A percentile compares a stretch with the other conserved stretches of the same genome.
phyloP scores from a whole-genome alignment of 1,140 invertebrate genomes.

The Steinernema feltiae region DNA sequence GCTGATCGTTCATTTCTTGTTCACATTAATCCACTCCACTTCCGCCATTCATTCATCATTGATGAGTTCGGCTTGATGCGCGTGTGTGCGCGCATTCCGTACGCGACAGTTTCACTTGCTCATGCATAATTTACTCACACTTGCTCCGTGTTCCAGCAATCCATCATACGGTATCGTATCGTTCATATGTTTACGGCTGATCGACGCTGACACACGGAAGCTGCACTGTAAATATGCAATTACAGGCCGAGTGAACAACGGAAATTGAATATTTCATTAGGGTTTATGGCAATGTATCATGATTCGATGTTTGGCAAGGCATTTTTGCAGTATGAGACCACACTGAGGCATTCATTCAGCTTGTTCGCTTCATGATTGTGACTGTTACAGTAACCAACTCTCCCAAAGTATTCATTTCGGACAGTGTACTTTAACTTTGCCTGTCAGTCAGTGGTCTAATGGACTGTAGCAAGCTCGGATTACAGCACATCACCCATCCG shows the following conservation, averaged over 20 bases:
- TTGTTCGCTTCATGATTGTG: no score
- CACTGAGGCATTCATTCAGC: no score
- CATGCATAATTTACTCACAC: slow-evolving; percentile 6
- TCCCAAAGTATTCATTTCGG: neutral
- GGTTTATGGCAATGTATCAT: neutral
- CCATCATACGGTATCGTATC: neutral
- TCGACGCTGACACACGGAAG: neutral
- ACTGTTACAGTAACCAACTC: no score
- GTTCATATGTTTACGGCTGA: neutral
- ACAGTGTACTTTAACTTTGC: no score
- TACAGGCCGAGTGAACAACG: neutral
- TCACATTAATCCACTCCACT: slow-evolving; percentile 1
- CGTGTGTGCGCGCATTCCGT: neutral
- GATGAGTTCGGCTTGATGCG: slow-evolving; percentile 1
- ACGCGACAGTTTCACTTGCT: neutral
- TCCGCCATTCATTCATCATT: slow-evolving; percentile 13
- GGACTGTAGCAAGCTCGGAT: neutral
- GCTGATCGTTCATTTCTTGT: neutral
- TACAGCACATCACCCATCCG: neutral
- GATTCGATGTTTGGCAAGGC: no score
- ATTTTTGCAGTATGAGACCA: no score
- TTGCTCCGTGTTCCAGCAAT: neutral
- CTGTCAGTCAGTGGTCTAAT: slow-evolving; percentile 12
- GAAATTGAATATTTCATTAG: neutral
- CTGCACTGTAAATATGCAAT: neutral